Base-by-base conservation (phyloP, 2,888 invertebrate species). In the Watsonalla binaria region DNA sequence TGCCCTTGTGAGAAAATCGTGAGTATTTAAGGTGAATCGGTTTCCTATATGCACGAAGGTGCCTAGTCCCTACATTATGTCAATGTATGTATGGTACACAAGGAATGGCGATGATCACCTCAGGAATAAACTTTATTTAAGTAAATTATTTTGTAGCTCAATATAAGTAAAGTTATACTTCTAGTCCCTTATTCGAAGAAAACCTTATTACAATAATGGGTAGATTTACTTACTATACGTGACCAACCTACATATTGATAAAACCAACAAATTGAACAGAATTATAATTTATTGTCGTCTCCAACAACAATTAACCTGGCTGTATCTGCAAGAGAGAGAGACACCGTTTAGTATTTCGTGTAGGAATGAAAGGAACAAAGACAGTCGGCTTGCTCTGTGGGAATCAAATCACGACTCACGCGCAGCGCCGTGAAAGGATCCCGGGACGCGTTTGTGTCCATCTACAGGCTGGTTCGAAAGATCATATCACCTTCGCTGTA, bases 321-420 rank as follows among this genome's bases (percentile, higher is more conserved):
- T 56, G 54, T 59, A 56, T 55, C 50, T 45, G 61, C 53, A 51
- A 47, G 59, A 71, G 51, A 71, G 51, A 63, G 57, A 49, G 64
- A 65, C 15, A 15, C 9, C 5, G 9, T 37, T 49, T 9, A 54
- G 51, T 57, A 24, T 24, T 54, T 61, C 5, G 45, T 57, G 68
- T 68, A 58, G 60, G 54, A 66, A 66, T 65, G 73, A 67, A 68
- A 66, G 63, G 63, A 66, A 77, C 63, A 67, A 61, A 57, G 49
- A 70, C 56, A 71, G 66, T 66, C 70, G 71, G 72, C 70, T 72
- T 65, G 74, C 80, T 80, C 82, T 84, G 85, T 88, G 87, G 85
- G 88, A 91, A 90, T 89, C 82, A 86, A 90, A 90, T 90, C 90
- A 87, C 88, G 84, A 84, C 83, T 83, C 85, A 82, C 81, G 84